Evolutionary conservation across 2,888 invertebrate species (phyloP).

Genomic region (Lasioglossum morio): DNA sequence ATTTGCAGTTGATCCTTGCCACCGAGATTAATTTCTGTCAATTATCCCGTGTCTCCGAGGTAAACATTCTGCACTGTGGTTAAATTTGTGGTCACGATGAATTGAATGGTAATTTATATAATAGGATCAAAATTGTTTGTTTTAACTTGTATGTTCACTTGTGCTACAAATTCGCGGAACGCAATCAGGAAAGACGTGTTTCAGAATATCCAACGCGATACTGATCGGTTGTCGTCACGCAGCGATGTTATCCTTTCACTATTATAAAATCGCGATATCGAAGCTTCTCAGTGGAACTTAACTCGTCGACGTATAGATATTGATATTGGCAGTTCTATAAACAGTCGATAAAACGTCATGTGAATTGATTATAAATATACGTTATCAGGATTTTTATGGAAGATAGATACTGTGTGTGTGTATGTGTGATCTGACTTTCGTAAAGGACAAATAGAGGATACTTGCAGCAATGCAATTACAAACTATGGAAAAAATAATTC

Average conservation of each 20-base stretch:
- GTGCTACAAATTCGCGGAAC: neutral
- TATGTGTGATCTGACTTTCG: neutral
- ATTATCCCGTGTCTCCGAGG: neutral
- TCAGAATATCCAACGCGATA: slow-evolving; percentile 45
- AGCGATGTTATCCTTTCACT: slow-evolving; percentile 55
- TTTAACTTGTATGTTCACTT: neutral
- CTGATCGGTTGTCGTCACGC: slow-evolving; percentile 46
- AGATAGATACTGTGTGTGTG: neutral
- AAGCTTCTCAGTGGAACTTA: slow-evolving; percentile 21
- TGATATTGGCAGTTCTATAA: slow-evolving; percentile 45
- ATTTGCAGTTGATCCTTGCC: neutral
- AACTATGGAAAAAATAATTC: neutral
- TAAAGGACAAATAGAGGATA: neutral
- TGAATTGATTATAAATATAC: slow-evolving; percentile 52
- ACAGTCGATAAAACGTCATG: slow-evolving; percentile 48
- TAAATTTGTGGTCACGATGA: neutral
- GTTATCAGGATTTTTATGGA: slow-evolving; percentile 30
- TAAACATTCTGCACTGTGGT: neutral
- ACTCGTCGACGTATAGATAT: slow-evolving; percentile 34
- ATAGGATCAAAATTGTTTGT: neutral
- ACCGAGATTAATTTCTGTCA: slow-evolving; percentile 7
- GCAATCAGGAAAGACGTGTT: slow-evolving; percentile 13
- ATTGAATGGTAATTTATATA: neutral
- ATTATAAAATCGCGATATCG: slow-evolving; percentile 56
- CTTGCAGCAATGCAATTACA: no score